Percentiles rank a stretch among this genome's conserved stretches.
Conservation (phyloP, 2,797 vertebrate genomes). For the Uromys caudimaculatus region DNA sequence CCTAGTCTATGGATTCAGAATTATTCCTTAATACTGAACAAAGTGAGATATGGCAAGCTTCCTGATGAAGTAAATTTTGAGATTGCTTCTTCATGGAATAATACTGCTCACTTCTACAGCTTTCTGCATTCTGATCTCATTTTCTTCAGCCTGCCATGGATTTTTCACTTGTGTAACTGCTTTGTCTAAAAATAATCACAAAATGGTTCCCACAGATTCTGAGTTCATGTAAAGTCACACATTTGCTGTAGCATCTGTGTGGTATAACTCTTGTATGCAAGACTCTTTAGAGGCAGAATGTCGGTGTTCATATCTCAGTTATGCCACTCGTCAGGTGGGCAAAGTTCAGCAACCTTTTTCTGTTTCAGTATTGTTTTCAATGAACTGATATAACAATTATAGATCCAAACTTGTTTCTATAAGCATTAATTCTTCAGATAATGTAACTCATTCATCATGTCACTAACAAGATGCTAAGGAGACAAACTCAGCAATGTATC, state of each 20-base stretch:
- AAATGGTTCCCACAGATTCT: not conserved
- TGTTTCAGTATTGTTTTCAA: not conserved
- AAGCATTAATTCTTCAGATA: not conserved
- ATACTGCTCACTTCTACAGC: not conserved
- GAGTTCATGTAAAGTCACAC: not conserved
- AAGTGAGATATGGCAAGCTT: not conserved
- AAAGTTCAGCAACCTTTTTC: not conserved
- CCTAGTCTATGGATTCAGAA: too few relatives aligned
- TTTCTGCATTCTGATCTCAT: not conserved
- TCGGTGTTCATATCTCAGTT: not conserved
- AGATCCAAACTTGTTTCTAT: not conserved
- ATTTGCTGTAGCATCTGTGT: constrained; percentile 8
- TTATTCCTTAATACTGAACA: not conserved
- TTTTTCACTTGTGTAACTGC: not conserved
- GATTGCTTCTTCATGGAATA: not conserved
- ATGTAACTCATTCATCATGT: not conserved
- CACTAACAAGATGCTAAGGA: not conserved
- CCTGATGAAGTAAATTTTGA: not conserved
- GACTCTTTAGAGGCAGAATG: not conserved
- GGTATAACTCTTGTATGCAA: not conserved
- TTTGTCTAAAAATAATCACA: constrained; percentile 24
- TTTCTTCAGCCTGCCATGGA: not conserved
- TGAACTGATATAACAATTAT: not conserved
- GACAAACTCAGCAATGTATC: not conserved
- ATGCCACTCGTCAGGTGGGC: not conserved